Conservation (phyloP, 2,888 invertebrate genomes). For the Pomacea canaliculata region DNA sequence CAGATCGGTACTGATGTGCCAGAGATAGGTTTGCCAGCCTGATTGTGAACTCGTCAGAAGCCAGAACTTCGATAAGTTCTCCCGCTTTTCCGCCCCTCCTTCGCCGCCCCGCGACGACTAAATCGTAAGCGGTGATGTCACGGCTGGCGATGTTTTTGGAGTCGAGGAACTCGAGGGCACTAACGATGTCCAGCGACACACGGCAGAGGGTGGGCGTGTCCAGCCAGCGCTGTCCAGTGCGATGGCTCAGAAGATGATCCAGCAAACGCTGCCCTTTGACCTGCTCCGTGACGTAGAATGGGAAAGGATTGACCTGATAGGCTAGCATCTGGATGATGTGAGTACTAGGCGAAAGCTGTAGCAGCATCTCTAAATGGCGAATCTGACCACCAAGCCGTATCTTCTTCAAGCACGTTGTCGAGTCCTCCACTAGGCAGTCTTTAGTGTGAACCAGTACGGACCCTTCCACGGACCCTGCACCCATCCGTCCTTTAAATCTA, state of each 20-base stretch:
- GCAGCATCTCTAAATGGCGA: slow-evolving; percentile 13
- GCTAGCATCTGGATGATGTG: slow-evolving; percentile 10
- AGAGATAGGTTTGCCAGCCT: slow-evolving; percentile 14
- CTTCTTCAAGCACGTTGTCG: not conserved
- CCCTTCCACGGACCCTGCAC: not conserved
- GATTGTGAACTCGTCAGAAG: slow-evolving; percentile 12
- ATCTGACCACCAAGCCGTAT: not conserved
- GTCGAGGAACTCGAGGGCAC: slow-evolving; percentile 16
- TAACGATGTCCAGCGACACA: slow-evolving; percentile 10
- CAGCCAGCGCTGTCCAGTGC: slow-evolving; percentile 13
- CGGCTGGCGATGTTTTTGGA: slow-evolving; percentile 14
- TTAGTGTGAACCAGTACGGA: slow-evolving; percentile 10
- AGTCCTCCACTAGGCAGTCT: not conserved
- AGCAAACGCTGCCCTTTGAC: slow-evolving; percentile 6
- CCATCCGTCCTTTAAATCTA: slow-evolving; percentile 6
- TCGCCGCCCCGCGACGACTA: slow-evolving; percentile 7
- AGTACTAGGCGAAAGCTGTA: not conserved
- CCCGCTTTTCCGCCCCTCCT: slow-evolving; percentile 11
- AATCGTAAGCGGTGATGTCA: slow-evolving; percentile 19
- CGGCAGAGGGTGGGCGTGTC: slow-evolving; percentile 10
- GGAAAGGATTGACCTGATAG: slow-evolving; percentile 13
- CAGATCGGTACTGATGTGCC: slow-evolving; percentile 5
- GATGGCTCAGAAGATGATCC: slow-evolving; percentile 17
- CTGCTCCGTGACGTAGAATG: slow-evolving; percentile 19
- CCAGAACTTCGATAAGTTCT: slow-evolving; percentile 11